Percentiles rank a stretch among this genome's conserved stretches.
Conservation (phyloP, 2,888 invertebrate species). For the Heliconius erato region DNA sequence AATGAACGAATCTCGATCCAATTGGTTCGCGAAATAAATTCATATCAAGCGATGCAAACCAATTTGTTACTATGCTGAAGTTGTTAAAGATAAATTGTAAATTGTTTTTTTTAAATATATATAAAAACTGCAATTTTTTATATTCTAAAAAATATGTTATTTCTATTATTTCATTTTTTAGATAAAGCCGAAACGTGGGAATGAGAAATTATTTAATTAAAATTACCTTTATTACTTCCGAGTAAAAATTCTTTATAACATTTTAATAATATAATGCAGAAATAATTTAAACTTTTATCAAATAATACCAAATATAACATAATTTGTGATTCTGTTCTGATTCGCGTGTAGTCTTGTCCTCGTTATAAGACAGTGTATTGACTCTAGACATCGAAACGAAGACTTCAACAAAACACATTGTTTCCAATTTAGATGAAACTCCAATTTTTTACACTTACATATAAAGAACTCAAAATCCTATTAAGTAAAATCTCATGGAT, state of each 20-base stretch:
- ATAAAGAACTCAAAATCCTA: background rate
- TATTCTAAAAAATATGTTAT: background rate
- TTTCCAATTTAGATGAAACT: background rate
- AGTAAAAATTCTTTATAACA: conserved; percentile 1
- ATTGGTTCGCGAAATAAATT: conserved; percentile 36
- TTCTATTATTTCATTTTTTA: background rate
- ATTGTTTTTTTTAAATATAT: background rate
- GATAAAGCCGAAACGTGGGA: background rate
- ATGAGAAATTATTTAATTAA: conserved; percentile 14
- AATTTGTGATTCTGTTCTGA: conserved; percentile 55
- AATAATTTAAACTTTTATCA: conserved; percentile 17
- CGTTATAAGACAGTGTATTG: conserved; percentile 61
- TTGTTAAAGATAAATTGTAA: background rate
- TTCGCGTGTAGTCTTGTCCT: conserved; percentile 56
- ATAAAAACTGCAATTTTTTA: background rate
- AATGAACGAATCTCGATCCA: conserved; percentile 43
- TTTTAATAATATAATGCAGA: conserved; percentile 31
- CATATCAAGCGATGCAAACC: conserved; percentile 15
- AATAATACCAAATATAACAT: conserved; percentile 21
- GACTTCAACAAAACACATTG: conserved; percentile 43
- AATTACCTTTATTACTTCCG: background rate
- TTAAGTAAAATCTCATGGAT: background rate
- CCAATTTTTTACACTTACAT: background rate
- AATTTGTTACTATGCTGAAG: background rate
- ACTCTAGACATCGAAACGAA: conserved; percentile 50